Percentiles rank a stretch among this genome's conserved stretches.
Conservation (phyloP, 2,888 invertebrate species). For the Clostera curtula region DNA sequence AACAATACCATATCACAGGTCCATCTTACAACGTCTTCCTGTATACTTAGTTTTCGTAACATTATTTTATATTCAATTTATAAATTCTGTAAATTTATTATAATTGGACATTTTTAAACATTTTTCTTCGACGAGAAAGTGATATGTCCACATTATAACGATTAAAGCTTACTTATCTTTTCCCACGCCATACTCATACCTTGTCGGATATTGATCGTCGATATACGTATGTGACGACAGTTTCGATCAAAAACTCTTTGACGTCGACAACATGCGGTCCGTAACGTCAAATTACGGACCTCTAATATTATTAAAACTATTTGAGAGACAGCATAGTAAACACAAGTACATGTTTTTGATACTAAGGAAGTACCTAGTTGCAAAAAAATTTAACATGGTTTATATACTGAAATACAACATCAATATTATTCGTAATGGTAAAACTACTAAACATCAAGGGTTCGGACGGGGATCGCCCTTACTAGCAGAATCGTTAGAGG, state of each 20-base stretch:
- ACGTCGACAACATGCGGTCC: too few relatives aligned
- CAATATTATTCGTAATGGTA: slow-evolving; percentile 22
- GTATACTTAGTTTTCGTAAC: slow-evolving; percentile 39
- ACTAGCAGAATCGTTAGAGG: slow-evolving; percentile 13
- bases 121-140: slow-evolving; percentile 31
- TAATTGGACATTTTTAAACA: slow-evolving; percentile 37
- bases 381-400: slow-evolving; percentile 41
- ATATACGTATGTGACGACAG: too few relatives aligned
- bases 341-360: slow-evolving; percentile 24
- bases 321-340: slow-evolving; percentile 26
- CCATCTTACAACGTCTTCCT: slow-evolving; percentile 45
- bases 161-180: slow-evolving; percentile 51
- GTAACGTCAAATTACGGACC: too few relatives aligned
- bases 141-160: slow-evolving; percentile 52
- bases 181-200: slow-evolving; percentile 23
- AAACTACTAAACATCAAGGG: slow-evolving; percentile 46
- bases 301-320: too few relatives aligned
- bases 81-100: slow-evolving; percentile 29
- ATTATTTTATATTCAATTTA: slow-evolving; percentile 28
- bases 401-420: slow-evolving; percentile 43
- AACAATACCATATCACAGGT: slow-evolving; percentile 60
- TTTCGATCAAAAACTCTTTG: slow-evolving; percentile 16
- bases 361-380: slow-evolving; percentile 29
- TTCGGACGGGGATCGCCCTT: slow-evolving; percentile 38
- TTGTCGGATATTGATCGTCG: slow-evolving; percentile 12